These are phyloP conservation scores for Cataglyphis livida DNA, from an alignment of 2,888 invertebrate species.

Conservation along the genomic window DNA sequence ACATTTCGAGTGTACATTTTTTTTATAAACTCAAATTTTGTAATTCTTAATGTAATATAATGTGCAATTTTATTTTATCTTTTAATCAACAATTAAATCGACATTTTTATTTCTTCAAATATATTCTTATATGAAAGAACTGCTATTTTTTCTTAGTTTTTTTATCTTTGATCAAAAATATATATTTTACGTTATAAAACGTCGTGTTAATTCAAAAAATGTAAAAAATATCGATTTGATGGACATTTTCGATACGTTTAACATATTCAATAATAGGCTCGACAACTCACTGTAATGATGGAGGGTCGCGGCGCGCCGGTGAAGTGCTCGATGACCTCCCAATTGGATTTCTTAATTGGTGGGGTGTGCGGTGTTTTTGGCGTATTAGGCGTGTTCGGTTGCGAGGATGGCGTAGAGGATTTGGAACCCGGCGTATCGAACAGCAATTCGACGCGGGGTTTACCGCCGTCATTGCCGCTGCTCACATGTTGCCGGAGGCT, in stretches of 20 bases:
- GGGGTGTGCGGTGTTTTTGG: slow-evolving; percentile 87
- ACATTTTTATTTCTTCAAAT: not conserved
- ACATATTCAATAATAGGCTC: not conserved
- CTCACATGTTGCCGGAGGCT: slow-evolving; percentile 86
- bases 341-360: slow-evolving; percentile 92
- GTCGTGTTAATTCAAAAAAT: not conserved
- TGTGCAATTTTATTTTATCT: slow-evolving; percentile 17
- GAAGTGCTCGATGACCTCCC: slow-evolving; percentile 97
- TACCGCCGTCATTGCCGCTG: slow-evolving; percentile 80
- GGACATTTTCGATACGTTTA: not conserved
- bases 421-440: slow-evolving; percentile 83
- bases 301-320: slow-evolving; percentile 88
- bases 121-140: not conserved
- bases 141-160: not conserved
- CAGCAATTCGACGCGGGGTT: slow-evolving; percentile 85
- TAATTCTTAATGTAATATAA: not conserved
- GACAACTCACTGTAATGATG: slow-evolving; percentile 88
- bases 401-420: slow-evolving; percentile 83
- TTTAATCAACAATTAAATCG: not conserved
- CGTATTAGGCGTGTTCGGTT: slow-evolving; percentile 85
- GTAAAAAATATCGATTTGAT: not conserved
- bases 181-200: not conserved
- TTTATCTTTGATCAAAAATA: not conserved
- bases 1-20: not conserved
- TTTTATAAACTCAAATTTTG: not conserved